A percentile compares a stretch with the other conserved stretches of the same genome.
Conservation (phyloP, 2,113 vertebrate genomes). For the Bucco capensis region DNA sequence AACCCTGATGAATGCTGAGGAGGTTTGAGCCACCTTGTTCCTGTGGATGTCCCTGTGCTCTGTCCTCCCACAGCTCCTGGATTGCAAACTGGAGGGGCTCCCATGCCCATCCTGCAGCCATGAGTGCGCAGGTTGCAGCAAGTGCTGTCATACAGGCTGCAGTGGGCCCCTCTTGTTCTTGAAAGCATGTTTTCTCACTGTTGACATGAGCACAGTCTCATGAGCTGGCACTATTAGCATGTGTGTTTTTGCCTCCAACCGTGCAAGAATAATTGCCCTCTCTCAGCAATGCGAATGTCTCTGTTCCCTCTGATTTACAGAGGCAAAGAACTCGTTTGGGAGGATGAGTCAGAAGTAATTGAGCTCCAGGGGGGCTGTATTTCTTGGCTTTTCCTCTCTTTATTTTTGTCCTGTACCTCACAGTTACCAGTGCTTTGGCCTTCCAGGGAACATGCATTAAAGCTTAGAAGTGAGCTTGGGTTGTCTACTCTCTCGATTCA, state of each 20-base stretch:
- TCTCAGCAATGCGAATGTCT: background rate
- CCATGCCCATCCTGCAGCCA: background rate
- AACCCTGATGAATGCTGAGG: background rate
- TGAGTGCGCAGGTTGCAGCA: rapidly evolving
- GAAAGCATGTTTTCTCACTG: background rate
- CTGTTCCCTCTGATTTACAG: constrained; percentile 55
- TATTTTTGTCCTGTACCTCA: background rate
- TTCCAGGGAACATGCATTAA: background rate
- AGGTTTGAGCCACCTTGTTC: background rate
- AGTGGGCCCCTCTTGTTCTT: background rate
- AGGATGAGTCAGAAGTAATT: constrained; percentile 62
- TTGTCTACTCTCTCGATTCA: background rate
- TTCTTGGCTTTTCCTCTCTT: background rate
- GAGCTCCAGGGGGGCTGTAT: constrained; percentile 28
- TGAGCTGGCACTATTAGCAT: background rate
- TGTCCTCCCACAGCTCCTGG: background rate
- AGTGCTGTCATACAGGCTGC: background rate
- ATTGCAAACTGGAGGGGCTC: background rate
- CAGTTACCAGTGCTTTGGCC: background rate
- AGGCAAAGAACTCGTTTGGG: constrained; percentile 40
- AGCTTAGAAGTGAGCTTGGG: background rate
- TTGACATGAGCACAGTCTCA: background rate
- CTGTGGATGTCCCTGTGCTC: background rate
- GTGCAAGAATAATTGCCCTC: constrained; percentile 40
- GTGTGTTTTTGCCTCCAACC: background rate